These are phyloP conservation scores for Solenopsis fugax DNA, from an alignment of 1,140 invertebrate species.

Conservation along the genomic window DNA sequence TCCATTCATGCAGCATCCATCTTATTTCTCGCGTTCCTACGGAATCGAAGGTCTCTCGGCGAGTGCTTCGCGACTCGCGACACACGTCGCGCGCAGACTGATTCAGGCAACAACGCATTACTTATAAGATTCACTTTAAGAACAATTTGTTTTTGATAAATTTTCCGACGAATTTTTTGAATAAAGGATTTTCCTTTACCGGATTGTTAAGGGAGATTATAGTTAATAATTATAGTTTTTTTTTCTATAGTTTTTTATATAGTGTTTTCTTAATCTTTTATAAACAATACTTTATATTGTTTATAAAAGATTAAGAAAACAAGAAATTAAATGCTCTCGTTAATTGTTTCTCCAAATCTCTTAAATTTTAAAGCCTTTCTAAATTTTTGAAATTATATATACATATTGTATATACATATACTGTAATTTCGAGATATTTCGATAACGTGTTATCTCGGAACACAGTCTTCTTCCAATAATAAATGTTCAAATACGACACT, in stretches of 20 bases:
- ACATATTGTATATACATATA: too few relatives aligned
- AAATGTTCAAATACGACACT: neutral
- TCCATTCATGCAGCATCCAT: slow-evolving; percentile 29
- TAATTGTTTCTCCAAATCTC: neutral
- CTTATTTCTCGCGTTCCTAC: slow-evolving; percentile 51
- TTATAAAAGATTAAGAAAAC: too few relatives aligned
- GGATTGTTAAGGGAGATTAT: neutral
- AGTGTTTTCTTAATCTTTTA: neutral
- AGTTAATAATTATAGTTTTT: neutral
- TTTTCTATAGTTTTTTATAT: neutral
- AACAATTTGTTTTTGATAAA: neutral
- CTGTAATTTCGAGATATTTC: too few relatives aligned
- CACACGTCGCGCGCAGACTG: neutral
- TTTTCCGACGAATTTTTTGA: neutral
- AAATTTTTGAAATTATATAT: neutral
- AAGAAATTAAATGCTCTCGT: too few relatives aligned
- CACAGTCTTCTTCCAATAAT: too few relatives aligned
- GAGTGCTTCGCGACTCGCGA: neutral
- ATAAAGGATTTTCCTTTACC: neutral
- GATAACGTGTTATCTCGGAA: too few relatives aligned
- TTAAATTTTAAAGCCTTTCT: neutral
- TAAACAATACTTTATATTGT: too few relatives aligned
- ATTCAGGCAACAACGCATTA: neutral
- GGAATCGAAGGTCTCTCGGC: slow-evolving; percentile 24
- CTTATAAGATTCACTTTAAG: neutral